Evolutionary conservation across 2,797 vertebrate genomes (phyloP), one percentile per base, ranked within the genome.

Genomic region (Brachymystax lenok): DNA sequence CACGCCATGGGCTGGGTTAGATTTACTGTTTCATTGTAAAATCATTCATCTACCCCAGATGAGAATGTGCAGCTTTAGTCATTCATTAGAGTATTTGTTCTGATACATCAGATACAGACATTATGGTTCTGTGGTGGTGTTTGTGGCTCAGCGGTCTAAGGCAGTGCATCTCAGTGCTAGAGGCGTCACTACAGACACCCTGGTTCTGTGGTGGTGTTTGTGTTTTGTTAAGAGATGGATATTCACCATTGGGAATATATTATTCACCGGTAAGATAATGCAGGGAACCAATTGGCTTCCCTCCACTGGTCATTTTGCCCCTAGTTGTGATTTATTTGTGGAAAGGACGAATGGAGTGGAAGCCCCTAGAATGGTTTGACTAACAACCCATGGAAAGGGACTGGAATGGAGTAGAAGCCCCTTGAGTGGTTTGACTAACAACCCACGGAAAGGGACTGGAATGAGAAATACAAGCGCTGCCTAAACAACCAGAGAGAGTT

Each of bases 371-470:
- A 5, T 35, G 33, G 6, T 35, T 6, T 6, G 33, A 35, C 6
- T 35, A 35, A 35, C 0, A 35, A 35, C 33, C 33, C 33, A 35
- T 35, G 33, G 33, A 35, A 0, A 35, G 33, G 33, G 33, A 35
- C 33, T 35, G 1, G 85, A 90, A 89, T 86, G 82, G 79, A 84
- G 80, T 79, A 77, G 52, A 66, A 78, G 82, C 92, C 91, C 90
- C 91, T n/a, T 71, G 91, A 92, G 90, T 83, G 56, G 83, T 33
- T 59, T 71, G 83, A 80, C 85, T 92, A 93, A 93, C 93, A 91
- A 85, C 80, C 17, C n/a, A n/a, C 8, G n/a, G 66, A 14, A 17
- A 89, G 85, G 82, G 76, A 87, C 85, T 87, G 83, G 88, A 91
- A 81, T 76, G 80, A 84, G 83, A 82, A 74, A 84, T 74, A 85